Conservation (phyloP, 2,888 invertebrate genomes). For the Metallyticus violacea region DNA sequence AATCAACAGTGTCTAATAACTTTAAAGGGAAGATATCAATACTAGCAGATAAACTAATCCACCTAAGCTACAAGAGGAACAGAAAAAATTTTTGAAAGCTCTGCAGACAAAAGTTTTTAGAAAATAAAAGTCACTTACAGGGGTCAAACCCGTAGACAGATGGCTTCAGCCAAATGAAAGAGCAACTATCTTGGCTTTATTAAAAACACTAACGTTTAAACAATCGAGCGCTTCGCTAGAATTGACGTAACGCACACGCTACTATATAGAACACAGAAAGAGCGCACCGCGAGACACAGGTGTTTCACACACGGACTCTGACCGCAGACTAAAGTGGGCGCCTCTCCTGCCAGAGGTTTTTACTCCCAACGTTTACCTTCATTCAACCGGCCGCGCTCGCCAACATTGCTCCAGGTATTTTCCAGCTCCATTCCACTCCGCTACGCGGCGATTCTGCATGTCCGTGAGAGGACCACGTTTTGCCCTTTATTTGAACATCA, state of each 20-base stretch:
- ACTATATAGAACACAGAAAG: neutral
- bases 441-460: too few species aligned
- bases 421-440: neutral
- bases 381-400: neutral
- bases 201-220: neutral
- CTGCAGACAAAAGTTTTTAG: neutral
- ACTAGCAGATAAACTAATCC: too few species aligned
- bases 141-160: neutral
- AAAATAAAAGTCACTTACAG: neutral
- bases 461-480: too few species aligned
- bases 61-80: too few species aligned
- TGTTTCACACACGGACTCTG: neutral
- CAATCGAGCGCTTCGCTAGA: neutral
- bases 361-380: neutral
- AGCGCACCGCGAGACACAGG: neutral
- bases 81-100: too few species aligned
- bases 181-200: neutral
- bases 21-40: too few species aligned
- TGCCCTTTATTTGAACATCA: too few species aligned
- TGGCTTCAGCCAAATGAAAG: neutral
- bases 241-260: neutral
- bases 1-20: too few species aligned
- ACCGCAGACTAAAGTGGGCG: neutral
- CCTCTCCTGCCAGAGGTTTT: neutral
- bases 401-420: too few species aligned